A percentile compares a stretch with the other conserved stretches of the same genome.
Conservation (phyloP, 2,113 vertebrate species). For the Rhodinocichla rosea region DNA sequence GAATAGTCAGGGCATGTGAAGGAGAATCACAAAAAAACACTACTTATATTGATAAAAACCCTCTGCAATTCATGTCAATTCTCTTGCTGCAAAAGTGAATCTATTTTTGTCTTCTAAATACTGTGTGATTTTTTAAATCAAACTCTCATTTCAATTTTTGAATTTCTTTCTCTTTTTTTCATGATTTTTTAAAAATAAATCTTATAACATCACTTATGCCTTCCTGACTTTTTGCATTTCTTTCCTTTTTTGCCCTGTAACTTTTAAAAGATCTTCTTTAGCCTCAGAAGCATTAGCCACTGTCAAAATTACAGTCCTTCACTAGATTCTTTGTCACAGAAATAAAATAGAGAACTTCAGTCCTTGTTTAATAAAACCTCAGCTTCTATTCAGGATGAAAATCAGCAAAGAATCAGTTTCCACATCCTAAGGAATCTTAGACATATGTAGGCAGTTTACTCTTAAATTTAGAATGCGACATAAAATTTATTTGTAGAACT, state of each 20-base stretch:
- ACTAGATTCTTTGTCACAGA: neutral
- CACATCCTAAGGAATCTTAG: neutral
- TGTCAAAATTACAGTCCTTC: neutral
- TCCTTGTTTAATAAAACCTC: neutral
- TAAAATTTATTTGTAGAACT: neutral
- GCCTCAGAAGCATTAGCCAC: neutral
- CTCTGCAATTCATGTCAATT: neutral
- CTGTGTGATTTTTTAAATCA: neutral
- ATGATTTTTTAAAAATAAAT: neutral
- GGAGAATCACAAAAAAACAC: neutral
- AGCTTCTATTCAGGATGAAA: neutral
- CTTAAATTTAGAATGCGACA: neutral
- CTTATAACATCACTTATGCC: neutral
- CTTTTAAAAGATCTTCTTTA: neutral
- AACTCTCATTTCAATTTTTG: neutral
- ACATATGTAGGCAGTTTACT: neutral
- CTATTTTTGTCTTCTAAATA: slow-evolving; percentile 20
- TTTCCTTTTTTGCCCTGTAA: neutral
- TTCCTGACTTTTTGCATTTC: neutral
- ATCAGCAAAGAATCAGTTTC: neutral
- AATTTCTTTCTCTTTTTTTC: neutral
- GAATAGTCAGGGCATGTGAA: neutral
- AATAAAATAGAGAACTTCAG: neutral
- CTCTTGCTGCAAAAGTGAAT: neutral
- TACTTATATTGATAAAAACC: neutral